A percentile compares a stretch with the other conserved stretches of the same genome.
Conservation (phyloP, 1,140 invertebrate species). For the Drosophila malerkotliana region DNA sequence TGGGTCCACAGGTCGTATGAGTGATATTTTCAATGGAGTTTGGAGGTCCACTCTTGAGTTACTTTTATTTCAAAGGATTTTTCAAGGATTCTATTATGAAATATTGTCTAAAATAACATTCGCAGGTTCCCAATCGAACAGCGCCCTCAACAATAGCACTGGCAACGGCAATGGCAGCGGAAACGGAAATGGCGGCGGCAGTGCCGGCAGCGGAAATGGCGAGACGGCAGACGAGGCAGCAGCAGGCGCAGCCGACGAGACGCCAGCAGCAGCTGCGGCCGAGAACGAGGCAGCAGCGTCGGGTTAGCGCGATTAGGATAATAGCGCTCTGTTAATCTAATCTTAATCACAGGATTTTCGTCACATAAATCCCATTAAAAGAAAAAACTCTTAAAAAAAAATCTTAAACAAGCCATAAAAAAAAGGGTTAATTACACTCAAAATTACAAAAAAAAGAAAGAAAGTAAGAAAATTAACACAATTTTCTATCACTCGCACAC, state of each 20-base stretch:
- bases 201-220: constrained; percentile 6
- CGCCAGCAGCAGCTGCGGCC: constrained; percentile 25
- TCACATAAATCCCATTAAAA: neutral
- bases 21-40: constrained; percentile 1
- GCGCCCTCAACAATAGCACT: constrained; percentile 61
- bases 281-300: constrained; percentile 52
- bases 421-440: neutral
- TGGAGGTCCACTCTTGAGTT: constrained; percentile 1
- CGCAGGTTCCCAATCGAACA: constrained; percentile 72
- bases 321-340: constrained; percentile 59
- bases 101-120: constrained; percentile 7
- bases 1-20: neutral
- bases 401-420: neutral
- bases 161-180: constrained; percentile 21
- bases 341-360: constrained; percentile 63
- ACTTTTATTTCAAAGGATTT: neutral
- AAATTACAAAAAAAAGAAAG: neutral
- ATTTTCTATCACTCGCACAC: neutral
- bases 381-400: neutral
- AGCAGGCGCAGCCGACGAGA: constrained; percentile 18
- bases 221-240: constrained; percentile 31
- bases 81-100: neutral
- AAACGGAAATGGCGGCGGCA: constrained; percentile 12
- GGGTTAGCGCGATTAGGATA: constrained; percentile 47
- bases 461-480: neutral